Evolutionary conservation across 2,888 invertebrate species (phyloP), one percentile per base, ranked within the genome.

Genomic region (Xestia c-nigrum): DNA sequence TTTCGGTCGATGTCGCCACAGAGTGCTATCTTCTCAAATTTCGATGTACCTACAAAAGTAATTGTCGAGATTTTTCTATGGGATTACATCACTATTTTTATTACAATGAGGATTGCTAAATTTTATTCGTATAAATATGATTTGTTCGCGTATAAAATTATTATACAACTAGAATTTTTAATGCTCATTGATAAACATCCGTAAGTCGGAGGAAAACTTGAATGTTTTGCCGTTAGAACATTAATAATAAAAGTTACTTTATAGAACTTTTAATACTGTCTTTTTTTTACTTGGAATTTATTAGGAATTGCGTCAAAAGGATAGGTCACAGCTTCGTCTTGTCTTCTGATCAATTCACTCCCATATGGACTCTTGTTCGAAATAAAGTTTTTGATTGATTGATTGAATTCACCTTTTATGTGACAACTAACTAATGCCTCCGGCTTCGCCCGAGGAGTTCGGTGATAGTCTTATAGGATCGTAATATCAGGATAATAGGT

Each of bases 1-100:
- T 96, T 95, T 89, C 64, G 86, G 89, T 88, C 86, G 92, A 91
- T 95, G 95, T 95, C 95, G 92, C 95, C 94, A 93, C 92, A 93
- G 83, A 93, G 83, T 89, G 89, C 76, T 81, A 85, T 81, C 81
- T 81, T 81, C 78, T 89, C 90, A 90, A 90, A 90, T 90, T 86
- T 90, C 87, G 88, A 83, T 88, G 88, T 90, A 89, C 86, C 86
- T 88, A 88, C 84, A 76, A 67, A 78, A 80, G 76, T 86, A 87
- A 87, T 85, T 88, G 88, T 90, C 86, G 78, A 85, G 83, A 84
- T 73, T 87, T 69, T 87, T 90, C 88, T 74, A 82, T 80, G 38
- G 72, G 80, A 82, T 87, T 84, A 81, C 87, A 86, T 89, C 87
- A 89, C 78, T 85, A 85, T 77, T 81, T 79, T 81, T 83, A 82